phyloP scores from a whole-genome alignment of 2,888 invertebrate genomes.

The Arenicola marina region DNA sequence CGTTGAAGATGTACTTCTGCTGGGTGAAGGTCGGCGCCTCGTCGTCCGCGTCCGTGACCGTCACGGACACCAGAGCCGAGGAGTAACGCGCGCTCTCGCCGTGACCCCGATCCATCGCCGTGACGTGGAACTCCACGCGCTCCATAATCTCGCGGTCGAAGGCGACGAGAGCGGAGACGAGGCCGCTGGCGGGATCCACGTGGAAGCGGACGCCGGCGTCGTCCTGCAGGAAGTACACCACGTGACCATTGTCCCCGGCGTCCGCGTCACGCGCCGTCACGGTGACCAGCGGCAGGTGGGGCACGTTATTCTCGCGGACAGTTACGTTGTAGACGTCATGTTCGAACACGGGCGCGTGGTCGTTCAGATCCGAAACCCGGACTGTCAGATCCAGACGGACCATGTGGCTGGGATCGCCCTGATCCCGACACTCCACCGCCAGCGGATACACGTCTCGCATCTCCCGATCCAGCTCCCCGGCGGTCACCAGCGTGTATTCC shows the following conservation, averaged over 20 bases:
- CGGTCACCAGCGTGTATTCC: slow-evolving; percentile 69
- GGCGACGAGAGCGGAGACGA: slow-evolving; percentile 77
- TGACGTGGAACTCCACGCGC: slow-evolving; percentile 75
- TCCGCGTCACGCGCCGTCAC: not conserved
- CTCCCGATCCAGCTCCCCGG: slow-evolving; percentile 87
- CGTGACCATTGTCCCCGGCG: not conserved
- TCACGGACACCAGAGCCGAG: slow-evolving; percentile 21
- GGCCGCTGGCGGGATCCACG: slow-evolving; percentile 72
- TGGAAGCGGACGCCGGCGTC: not conserved
- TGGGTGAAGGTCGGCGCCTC: slow-evolving; percentile 28
- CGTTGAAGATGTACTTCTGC: slow-evolving; percentile 21
- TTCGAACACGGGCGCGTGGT: slow-evolving; percentile 29
- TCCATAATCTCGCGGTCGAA: slow-evolving; percentile 88
- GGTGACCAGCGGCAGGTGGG: not conserved
- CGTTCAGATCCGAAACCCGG: slow-evolving; percentile 30
- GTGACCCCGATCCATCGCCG: slow-evolving; percentile 23
- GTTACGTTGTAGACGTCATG: slow-evolving; percentile 67
- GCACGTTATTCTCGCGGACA: slow-evolving; percentile 78
- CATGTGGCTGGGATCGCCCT: slow-evolving; percentile 15
- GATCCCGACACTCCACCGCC: slow-evolving; percentile 66
- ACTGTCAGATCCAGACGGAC: slow-evolving; percentile 2
- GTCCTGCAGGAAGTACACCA: not conserved
- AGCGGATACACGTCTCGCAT: slow-evolving; percentile 90
- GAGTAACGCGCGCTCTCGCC: slow-evolving; percentile 20
- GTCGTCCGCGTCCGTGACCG: slow-evolving; percentile 30